Conservation (phyloP, 2,888 invertebrate species). For the Cristatella mucedo region DNA sequence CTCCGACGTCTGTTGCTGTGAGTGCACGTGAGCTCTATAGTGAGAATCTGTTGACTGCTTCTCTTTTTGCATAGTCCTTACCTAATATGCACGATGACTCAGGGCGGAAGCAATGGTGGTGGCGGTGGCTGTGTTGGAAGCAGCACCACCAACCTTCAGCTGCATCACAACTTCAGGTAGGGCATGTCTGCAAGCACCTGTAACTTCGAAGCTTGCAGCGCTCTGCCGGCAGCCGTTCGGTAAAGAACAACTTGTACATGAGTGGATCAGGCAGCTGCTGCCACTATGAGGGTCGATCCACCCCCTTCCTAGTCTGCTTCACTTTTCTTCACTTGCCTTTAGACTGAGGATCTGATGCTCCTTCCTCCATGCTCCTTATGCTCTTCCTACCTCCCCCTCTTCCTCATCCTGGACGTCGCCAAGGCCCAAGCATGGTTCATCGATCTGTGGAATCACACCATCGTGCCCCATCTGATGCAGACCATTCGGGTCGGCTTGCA, state of each 20-base stretch:
- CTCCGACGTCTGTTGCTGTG: too few species aligned
- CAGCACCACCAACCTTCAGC: conserved; percentile 78
- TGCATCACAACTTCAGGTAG: conserved; percentile 81
- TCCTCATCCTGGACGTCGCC: conserved; percentile 52
- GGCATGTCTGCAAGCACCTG: conserved; percentile 62
- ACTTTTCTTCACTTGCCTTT: too few species aligned
- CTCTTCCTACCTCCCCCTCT: too few species aligned
- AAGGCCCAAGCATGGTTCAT: conserved; percentile 82
- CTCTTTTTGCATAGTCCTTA: conserved; percentile 50
- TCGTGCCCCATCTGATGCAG: conserved; percentile 84
- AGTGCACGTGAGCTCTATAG: conserved; percentile 1
- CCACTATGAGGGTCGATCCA: too few species aligned
- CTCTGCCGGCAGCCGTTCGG: too few species aligned
- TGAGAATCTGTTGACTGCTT: not conserved
- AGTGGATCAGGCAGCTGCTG: too few species aligned
- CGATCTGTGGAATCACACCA: conserved; percentile 92
- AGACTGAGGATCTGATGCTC: too few species aligned
- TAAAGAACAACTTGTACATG: too few species aligned
- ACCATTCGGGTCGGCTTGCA: conserved; percentile 86
- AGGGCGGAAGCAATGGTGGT: conserved; percentile 35
- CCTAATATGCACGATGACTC: conserved; percentile 55
- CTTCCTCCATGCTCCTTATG: too few species aligned
- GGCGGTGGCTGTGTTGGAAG: too few species aligned
- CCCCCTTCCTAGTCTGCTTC: too few species aligned
- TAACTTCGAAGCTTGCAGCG: conserved; percentile 9